A percentile compares a stretch with the other conserved stretches of the same genome.
Evolutionary conservation across 2,888 invertebrate genomes (phyloP).

Genomic region (Gastracanthus pulcherrimus): DNA sequence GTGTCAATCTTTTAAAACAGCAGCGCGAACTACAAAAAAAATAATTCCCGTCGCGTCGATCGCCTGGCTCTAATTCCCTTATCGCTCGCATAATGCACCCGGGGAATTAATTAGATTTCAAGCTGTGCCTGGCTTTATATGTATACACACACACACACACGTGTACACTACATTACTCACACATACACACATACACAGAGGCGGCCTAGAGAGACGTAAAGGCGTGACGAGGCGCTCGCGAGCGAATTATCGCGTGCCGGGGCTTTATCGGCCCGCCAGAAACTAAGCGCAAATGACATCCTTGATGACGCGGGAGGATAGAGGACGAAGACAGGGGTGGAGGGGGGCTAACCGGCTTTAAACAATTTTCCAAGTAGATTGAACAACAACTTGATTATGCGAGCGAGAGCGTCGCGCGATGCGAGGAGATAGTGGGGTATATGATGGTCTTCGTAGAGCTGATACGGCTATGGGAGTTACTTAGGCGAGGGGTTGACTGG

Average conservation of each 20-base stretch:
- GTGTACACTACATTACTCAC: not conserved
- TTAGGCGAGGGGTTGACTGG: too few species aligned
- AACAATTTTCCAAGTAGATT: slow-evolving; percentile 66
- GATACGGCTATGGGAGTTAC: not conserved
- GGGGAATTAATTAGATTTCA: slow-evolving; percentile 36
- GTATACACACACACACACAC: too few species aligned
- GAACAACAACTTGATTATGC: slow-evolving; percentile 69
- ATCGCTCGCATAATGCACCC: slow-evolving; percentile 28
- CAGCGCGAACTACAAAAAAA: not conserved
- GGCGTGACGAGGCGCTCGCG: slow-evolving; percentile 14
- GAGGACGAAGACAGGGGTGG: slow-evolving; percentile 1
- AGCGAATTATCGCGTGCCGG: slow-evolving; percentile 20
- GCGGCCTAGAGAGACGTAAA: too few species aligned
- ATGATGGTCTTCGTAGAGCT: not conserved
- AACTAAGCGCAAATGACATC: slow-evolving; percentile 52
- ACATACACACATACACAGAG: not conserved
- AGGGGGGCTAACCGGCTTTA: slow-evolving; percentile 59
- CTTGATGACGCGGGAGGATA: slow-evolving; percentile 26
- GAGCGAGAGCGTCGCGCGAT: not conserved
- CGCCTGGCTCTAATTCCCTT: slow-evolving; percentile 16
- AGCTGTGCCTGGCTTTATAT: too few species aligned
- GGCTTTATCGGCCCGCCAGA: slow-evolving; percentile 21
- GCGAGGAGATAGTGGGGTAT: not conserved
- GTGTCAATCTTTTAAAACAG: too few species aligned
- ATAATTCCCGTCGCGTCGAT: not conserved